Evolutionary conservation across 2,113 vertebrate genomes (phyloP), one percentile per base, ranked within the genome.

Genomic region (Emydura subglobosa): DNA sequence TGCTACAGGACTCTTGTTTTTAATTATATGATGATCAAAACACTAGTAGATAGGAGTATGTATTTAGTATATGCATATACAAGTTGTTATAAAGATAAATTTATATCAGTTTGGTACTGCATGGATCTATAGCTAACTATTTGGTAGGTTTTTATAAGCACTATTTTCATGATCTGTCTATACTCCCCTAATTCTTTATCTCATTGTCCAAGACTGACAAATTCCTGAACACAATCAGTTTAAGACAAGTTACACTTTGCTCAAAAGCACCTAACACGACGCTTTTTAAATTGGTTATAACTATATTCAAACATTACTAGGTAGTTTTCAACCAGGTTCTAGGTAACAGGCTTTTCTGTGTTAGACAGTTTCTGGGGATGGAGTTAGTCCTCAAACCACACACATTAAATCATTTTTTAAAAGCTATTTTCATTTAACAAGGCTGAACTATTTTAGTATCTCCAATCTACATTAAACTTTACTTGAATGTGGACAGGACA

Each of bases 351-450:
- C 55, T 72, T 83, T 16, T 51, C 68, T 78, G 27, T 1, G 25
- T n/a, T 7, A 5, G 51, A 81, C 29, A 27, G 6, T 74, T 54
- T 9, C n/a, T 39, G 22, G 12, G 49, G 25, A 72, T 0, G 10
- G 13, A 16, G 89, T 78, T 74, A 49, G 12, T 21, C 7, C 31
- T 59, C 11, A 29, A 8, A 29, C 19, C 49, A 19, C 3, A 11
- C 44, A 24, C 4, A 90, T 74, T 1, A 78, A 19, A 50, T 44
- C 7, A 19, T 3, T n/a, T 51, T 12, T 2, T 5, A 82, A 44
- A 2, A 0, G 49, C 7, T 21, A 5, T 5, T 44, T 72, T 87
- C 29, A 0, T 72, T 91, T 83, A 51, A 7, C 42, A 57, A 10
- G 13, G 47, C 12, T 39, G 24, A 86, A 39, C 2, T 6, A 49